These are phyloP conservation scores for Campylorhamphus procurvoides DNA, from an alignment of 2,113 vertebrate genomes.

Conservation along the genomic window DNA sequence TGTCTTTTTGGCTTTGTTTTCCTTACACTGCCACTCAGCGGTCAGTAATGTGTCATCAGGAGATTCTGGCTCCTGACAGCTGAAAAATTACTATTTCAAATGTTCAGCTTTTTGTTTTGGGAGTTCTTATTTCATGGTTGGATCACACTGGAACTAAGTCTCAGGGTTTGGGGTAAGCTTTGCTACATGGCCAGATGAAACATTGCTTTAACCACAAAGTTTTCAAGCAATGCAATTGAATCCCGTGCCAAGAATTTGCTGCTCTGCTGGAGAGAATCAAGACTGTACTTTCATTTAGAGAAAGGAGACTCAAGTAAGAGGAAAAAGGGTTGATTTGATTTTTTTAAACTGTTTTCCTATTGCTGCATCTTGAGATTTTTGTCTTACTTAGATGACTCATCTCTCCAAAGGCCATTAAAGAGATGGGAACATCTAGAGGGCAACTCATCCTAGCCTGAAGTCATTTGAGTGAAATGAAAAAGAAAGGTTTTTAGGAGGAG, in stretches of 20 bases:
- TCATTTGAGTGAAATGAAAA: not conserved
- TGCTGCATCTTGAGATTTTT: not conserved
- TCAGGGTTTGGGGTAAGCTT: not conserved
- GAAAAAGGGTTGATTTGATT: not conserved
- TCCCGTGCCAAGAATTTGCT: not conserved
- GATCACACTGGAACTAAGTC: not conserved
- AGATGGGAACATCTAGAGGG: not conserved
- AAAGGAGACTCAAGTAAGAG: not conserved
- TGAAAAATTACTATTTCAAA: not conserved
- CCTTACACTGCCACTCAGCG: not conserved
- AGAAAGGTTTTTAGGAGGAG: not conserved
- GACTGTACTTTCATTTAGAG: not conserved
- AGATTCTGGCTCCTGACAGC: not conserved
- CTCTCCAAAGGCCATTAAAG: not conserved
- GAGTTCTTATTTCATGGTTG: not conserved
- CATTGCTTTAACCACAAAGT: not conserved
- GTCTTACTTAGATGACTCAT: not conserved
- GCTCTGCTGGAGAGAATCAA: not conserved
- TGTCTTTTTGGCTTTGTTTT: not conserved
- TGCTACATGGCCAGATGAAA: not conserved
- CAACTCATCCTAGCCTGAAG: not conserved
- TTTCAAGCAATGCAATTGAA: not conserved
- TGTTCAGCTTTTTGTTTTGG: not conserved
- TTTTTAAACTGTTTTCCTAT: not conserved
- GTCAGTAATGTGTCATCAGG: not conserved